Evolutionary conservation across 2,113 vertebrate species (phyloP), one percentile per base, ranked within the genome.

Genomic region (Ceyx cyanopectus): DNA sequence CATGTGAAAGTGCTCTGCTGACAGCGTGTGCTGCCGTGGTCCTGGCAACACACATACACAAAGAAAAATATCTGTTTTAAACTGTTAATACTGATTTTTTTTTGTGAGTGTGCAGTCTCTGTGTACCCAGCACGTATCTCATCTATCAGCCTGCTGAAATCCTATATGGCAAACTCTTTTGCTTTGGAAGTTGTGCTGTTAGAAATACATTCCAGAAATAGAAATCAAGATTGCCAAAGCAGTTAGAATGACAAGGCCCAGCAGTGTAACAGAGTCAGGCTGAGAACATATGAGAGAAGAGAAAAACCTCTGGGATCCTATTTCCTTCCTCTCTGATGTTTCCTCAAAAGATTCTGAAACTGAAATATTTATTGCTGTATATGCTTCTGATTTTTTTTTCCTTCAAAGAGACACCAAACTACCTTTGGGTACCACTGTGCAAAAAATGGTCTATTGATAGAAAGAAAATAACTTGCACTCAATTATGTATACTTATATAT

Each of bases 341-440:
- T 92, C 63, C 60, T 94, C 81, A 79, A 69, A 88, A 90, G 66
- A 66, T 43, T 76, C 45, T 43, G 61, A 86, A 85, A 82, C 32
- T 51, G 43, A 93, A 94, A 91, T 89, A 95, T 77, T 91, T 70
- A 94, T 82, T 95, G 67, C 67, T 69, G 2, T 54, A 5, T 41
- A 66, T 18, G 20, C 63, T 82, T 61, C 62, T 77, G n/a, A 20
- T 54, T 78, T 92, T 73, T 34, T 37, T 56, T 53, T 13, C 19
- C 67, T 68, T 81, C 67, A 82, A 87, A 94, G 43, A 85, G 27
- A 50, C 12, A 46, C 9, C 0, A 1, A 0, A 0, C 13, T 41
- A 26, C 76, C 63, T 67, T 76, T 80, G 41, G 32, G 60, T 56
- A 78, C 32, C 58, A 53, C 70, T 79, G 37, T 57, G 34, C 60